Evolutionary conservation across 2,888 invertebrate genomes (phyloP).

Genomic region (Piscicola geometra): DNA sequence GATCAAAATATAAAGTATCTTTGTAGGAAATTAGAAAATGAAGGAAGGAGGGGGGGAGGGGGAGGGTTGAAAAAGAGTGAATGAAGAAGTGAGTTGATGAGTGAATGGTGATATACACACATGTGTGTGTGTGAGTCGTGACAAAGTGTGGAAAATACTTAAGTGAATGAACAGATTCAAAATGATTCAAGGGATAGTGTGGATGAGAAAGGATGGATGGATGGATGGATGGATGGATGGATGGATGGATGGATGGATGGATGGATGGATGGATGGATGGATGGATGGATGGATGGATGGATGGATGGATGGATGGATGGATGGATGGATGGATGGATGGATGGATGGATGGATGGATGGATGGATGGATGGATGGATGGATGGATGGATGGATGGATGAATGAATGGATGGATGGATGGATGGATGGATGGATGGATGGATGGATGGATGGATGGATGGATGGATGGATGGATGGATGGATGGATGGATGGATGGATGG

Average conservation of each 20-base stretch:
- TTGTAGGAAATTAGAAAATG: no score
- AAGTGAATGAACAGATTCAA: not conserved
- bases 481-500: not conserved
- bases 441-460: not conserved
- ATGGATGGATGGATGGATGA: not conserved
- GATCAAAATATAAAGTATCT: no score
- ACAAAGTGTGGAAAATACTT: no score
- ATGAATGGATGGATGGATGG: not conserved
- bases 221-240: slow-evolving; percentile 3
- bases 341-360: no score
- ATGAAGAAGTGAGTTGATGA: not conserved
- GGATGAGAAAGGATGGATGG: slow-evolving; percentile 5
- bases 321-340: no score
- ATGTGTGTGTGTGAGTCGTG: no score
- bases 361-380: no score
- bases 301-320: no score
- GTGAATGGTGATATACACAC: no score
- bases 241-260: not conserved
- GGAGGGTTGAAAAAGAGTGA: not conserved
- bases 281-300: no score
- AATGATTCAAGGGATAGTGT: not conserved
- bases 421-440: not conserved
- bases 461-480: not conserved
- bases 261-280: slow-evolving; percentile 5
- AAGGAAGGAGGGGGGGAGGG: not conserved